phyloP scores from a whole-genome alignment of 2,113 vertebrate species.

The Pachycephala philippinensis region DNA sequence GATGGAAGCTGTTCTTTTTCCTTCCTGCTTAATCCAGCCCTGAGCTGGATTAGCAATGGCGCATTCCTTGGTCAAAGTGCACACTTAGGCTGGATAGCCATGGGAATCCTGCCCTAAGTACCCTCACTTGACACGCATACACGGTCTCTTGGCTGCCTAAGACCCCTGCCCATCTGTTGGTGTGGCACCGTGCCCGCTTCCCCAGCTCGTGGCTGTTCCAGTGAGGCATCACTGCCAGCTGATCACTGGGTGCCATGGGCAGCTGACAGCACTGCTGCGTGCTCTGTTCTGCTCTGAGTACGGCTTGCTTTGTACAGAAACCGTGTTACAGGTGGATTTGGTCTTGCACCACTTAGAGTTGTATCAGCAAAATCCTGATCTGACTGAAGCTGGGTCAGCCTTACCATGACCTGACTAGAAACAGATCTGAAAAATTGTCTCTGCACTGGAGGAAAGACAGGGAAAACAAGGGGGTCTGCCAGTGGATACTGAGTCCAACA shows the following conservation, averaged over 20 bases:
- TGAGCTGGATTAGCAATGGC: constrained; percentile 40
- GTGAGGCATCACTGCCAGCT: not conserved
- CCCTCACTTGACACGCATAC: constrained; percentile 49
- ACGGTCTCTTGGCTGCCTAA: constrained; percentile 51
- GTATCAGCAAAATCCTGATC: not conserved
- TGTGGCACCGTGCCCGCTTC: constrained; percentile 46
- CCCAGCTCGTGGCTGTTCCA: constrained; percentile 18
- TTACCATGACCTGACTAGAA: not conserved
- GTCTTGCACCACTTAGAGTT: not conserved
- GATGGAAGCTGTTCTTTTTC: constrained; percentile 22
- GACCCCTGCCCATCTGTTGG: constrained; percentile 63
- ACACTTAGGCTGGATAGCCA: constrained; percentile 12
- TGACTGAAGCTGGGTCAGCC: not conserved
- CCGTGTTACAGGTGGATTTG: not conserved
- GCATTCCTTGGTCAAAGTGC: constrained; percentile 16
- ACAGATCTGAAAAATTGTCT: not conserved
- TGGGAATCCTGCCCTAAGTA: constrained; percentile 58
- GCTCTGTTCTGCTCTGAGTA: not conserved
- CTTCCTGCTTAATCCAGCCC: constrained; percentile 4
- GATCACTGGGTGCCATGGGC: not conserved
- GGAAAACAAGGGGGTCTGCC: not conserved
- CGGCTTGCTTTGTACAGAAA: not conserved
- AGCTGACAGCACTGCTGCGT: not conserved
- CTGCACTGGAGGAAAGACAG: not conserved
- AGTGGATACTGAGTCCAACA: not conserved